Evolutionary conservation across 2,113 vertebrate genomes (phyloP).

Genomic region (Hippocampus abdominalis): DNA sequence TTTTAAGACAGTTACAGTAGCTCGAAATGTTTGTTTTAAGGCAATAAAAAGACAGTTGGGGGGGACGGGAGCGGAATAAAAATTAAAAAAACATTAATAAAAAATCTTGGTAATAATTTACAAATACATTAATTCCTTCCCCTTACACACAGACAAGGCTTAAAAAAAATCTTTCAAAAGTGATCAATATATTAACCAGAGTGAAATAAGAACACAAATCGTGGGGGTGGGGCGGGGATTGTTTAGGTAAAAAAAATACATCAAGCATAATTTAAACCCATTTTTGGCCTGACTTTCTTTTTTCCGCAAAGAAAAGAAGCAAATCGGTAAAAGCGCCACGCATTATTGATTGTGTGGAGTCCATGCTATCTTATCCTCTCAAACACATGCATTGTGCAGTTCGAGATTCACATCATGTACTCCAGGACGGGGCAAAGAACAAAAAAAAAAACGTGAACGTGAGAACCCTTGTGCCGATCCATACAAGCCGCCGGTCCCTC

Average conservation of each 20-base stretch:
- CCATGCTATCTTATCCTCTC: not conserved
- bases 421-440: slow-evolving; percentile 8
- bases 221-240: no score
- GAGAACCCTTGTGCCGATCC: slow-evolving; percentile 1
- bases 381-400: not conserved
- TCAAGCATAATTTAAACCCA: slow-evolving; percentile 12
- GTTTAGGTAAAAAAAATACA: slow-evolving; percentile 13
- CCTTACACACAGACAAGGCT: not conserved
- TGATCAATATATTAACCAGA: not conserved
- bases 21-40: not conserved
- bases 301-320: slow-evolving; percentile 6
- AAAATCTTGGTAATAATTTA: slow-evolving; percentile 4
- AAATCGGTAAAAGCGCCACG: slow-evolving; percentile 15
- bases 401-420: slow-evolving; percentile 32
- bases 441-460: slow-evolving; percentile 8
- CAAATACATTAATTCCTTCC: not conserved
- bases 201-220: not conserved
- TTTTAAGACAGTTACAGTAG: not conserved
- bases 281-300: slow-evolving; percentile 25
- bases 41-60: not conserved
- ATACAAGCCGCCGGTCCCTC: slow-evolving; percentile 12
- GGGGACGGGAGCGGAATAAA: not conserved
- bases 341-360: slow-evolving; percentile 12
- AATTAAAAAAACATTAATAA: not conserved
- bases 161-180: not conserved